Percentiles rank a stretch among this genome's conserved stretches.
These are phyloP conservation scores for Staurois parvus DNA, from an alignment of 2,797 vertebrate genomes.

Conservation along the genomic window DNA sequence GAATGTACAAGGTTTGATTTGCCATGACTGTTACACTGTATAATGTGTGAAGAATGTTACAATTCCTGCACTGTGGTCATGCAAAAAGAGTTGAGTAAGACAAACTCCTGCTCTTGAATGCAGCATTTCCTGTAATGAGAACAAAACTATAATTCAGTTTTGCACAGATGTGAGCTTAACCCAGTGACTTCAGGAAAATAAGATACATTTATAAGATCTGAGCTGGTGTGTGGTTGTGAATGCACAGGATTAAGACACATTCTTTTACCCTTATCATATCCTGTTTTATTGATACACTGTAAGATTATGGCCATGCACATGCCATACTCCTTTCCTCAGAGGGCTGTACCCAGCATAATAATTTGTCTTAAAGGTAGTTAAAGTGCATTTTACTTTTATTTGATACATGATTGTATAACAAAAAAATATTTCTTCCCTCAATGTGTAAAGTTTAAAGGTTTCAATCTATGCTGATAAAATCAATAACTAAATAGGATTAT, in stretches of 20 bases:
- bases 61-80: not conserved
- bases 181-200: not conserved
- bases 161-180: conserved; percentile 9
- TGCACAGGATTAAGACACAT: not conserved
- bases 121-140: conserved; percentile 10
- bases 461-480: too few relatives aligned
- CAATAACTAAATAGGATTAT: too few relatives aligned
- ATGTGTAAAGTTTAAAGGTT: too few relatives aligned
- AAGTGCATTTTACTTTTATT: not conserved
- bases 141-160: conserved; percentile 6
- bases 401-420: too few relatives aligned
- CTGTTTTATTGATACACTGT: not conserved
- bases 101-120: conserved; percentile 11
- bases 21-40: not conserved
- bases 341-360: too few relatives aligned
- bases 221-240: not conserved
- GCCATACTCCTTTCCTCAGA: too few relatives aligned
- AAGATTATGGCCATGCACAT: not conserved
- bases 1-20: not conserved
- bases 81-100: not conserved
- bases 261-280: not conserved
- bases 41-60: conserved; percentile 2
- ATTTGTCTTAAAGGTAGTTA: too few relatives aligned
- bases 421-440: not conserved
- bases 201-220: not conserved